These are phyloP conservation scores for Amphiprion ocellaris DNA, from an alignment of 2,113 vertebrate species.

Conservation along the genomic window DNA sequence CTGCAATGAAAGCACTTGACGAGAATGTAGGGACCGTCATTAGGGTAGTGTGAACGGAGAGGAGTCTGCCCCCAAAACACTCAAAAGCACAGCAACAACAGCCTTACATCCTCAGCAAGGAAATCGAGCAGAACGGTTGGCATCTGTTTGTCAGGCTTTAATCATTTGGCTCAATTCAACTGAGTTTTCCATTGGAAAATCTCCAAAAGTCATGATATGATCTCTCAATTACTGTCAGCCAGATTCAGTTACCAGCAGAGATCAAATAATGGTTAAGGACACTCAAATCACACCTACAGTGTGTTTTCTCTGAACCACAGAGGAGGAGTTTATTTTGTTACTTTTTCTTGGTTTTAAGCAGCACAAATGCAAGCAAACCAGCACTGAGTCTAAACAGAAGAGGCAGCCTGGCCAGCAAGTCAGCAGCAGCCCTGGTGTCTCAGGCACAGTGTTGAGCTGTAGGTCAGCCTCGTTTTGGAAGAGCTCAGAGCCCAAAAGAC, in stretches of 20 bases:
- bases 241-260: neutral
- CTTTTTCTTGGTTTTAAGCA: too few species aligned
- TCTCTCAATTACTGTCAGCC: constrained; percentile 27
- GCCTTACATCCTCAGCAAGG: neutral
- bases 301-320: neutral
- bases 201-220: constrained; percentile 23
- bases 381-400: neutral
- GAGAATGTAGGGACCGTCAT: neutral
- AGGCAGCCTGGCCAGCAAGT: neutral
- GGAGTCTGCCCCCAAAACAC: neutral
- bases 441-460: neutral
- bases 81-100: neutral
- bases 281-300: constrained; percentile 22
- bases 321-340: constrained; percentile 16
- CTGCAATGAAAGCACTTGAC: neutral
- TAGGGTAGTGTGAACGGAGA: neutral
- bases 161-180: constrained; percentile 9
- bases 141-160: constrained; percentile 18
- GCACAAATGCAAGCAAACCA: neutral
- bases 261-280: constrained; percentile 7
- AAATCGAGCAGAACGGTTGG: neutral
- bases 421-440: neutral
- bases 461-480: neutral
- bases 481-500: neutral
- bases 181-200: constrained; percentile 3